These are phyloP conservation scores for Phania funesta DNA, from an alignment of 2,888 invertebrate genomes.

Conservation along the genomic window DNA sequence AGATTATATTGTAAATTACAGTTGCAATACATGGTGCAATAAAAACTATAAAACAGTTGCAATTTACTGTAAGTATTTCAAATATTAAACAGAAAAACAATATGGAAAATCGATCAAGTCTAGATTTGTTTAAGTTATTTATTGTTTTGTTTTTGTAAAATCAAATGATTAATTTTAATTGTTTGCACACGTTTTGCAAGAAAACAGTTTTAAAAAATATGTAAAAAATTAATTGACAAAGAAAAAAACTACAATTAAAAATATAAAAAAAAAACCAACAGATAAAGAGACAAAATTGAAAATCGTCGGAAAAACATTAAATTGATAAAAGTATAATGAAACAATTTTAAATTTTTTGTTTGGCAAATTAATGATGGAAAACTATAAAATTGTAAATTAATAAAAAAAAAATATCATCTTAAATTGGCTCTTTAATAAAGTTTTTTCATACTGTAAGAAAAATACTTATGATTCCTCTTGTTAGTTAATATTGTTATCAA, in stretches of 20 bases:
- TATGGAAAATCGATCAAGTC: conserved; percentile 40
- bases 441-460: no score
- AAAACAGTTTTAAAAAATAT: conserved; percentile 25
- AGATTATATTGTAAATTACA: conserved; percentile 4
- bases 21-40: conserved; percentile 12
- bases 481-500: conserved; percentile 14
- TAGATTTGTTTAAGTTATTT: not conserved
- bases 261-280: not conserved
- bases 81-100: not conserved
- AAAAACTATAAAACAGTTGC: no score
- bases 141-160: not conserved
- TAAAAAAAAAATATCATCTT: no score
- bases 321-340: no score
- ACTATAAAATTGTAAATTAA: no score
- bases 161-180: conserved; percentile 53
- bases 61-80: not conserved
- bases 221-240: not conserved
- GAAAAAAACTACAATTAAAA: not conserved
- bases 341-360: no score
- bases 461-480: conserved; percentile 6
- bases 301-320: no score
- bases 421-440: no score
- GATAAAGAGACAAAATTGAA: no score
- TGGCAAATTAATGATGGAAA: no score
- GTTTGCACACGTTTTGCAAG: conserved; percentile 46